These are phyloP conservation scores for Rhagonycha fulva DNA, from an alignment of 2,888 invertebrate genomes.

Conservation along the genomic window DNA sequence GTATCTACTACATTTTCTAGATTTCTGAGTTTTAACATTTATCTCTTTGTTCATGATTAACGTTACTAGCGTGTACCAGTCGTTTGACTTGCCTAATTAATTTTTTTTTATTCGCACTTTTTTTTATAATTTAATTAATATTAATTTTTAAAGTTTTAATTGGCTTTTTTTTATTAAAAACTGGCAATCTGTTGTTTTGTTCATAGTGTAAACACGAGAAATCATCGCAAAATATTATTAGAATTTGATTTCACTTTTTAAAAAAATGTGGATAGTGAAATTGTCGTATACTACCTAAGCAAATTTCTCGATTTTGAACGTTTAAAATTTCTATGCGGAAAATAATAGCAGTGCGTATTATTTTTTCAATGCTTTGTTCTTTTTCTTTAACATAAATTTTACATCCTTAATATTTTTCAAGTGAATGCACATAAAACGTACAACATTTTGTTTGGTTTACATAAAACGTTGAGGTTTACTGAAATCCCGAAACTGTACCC, in stretches of 20 bases:
- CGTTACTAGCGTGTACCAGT: not conserved
- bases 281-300: not conserved
- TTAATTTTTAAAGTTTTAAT: not conserved
- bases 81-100: not conserved
- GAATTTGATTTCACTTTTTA: not conserved
- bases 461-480: slow-evolving; percentile 23
- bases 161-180: not conserved
- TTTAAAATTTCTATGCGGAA: not conserved
- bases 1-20: not conserved
- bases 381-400: not conserved
- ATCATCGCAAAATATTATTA: not conserved
- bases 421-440: not conserved
- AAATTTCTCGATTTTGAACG: not conserved
- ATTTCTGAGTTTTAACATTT: not conserved
- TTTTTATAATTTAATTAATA: not conserved
- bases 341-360: not conserved
- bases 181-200: not conserved
- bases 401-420: not conserved
- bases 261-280: not conserved
- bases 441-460: not conserved
- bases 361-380: not conserved
- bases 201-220: not conserved
- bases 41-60: not conserved
- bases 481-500: slow-evolving; percentile 23
- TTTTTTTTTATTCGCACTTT: not conserved